Percentiles rank a stretch among this genome's conserved stretches.
Evolutionary conservation across 2,113 vertebrate species (phyloP).

Genomic region (Gymnogyps californianus): DNA sequence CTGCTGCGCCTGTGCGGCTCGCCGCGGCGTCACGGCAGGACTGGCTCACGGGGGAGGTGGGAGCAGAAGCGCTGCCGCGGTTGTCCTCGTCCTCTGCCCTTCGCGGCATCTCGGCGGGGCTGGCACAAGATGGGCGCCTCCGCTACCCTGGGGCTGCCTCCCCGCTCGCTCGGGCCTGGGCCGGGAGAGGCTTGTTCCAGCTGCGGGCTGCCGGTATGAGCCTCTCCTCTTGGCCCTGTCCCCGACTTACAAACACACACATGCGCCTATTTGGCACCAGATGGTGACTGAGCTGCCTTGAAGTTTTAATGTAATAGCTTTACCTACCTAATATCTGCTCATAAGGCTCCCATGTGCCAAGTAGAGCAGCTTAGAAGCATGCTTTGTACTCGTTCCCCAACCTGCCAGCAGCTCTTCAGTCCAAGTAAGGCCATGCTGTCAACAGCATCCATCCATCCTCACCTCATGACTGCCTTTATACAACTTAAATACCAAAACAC

Average conservation of each 20-base stretch:
- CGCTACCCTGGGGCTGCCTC: neutral
- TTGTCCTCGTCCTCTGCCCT: neutral
- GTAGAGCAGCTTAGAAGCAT: neutral
- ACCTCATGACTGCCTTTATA: neutral
- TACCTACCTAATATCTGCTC: too few relatives aligned
- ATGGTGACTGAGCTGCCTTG: neutral
- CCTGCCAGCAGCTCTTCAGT: neutral
- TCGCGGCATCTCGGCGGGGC: neutral
- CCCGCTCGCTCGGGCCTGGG: neutral
- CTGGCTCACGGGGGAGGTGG: neutral
- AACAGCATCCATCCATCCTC: neutral
- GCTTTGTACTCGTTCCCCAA: neutral
- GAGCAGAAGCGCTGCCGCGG: neutral
- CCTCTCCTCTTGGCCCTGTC: neutral
- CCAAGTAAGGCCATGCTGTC: neutral
- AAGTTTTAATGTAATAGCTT: neutral
- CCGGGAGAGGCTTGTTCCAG: neutral
- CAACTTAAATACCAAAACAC: neutral
- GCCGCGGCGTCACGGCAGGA: neutral
- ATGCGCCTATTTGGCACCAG: neutral
- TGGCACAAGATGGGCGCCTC: neutral
- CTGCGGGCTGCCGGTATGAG: neutral
- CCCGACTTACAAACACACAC: neutral
- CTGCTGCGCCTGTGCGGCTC: conserved; percentile 10
- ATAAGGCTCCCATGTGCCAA: neutral